Base-by-base conservation (phyloP, 2,113 vertebrate genomes). In the Xenopus laevis region DNA sequence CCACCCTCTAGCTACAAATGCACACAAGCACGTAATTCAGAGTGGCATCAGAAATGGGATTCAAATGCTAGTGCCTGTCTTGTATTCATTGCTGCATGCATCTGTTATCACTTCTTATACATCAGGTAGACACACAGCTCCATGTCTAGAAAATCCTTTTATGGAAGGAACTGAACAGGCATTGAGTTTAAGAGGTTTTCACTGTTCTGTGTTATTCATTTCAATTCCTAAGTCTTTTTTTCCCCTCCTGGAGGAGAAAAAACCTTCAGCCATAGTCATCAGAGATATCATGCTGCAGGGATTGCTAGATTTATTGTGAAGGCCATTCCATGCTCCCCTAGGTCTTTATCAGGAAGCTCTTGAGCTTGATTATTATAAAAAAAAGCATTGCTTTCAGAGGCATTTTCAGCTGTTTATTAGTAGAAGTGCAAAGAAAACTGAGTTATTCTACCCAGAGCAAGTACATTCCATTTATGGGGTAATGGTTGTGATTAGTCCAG, bases 111-210 rank as follows among this genome's bases (percentile, higher is more conserved):
- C 57, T 77, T 70, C 66, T 57, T 50, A 33, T 77, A 59, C 66
- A 77, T 77, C 74, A 64, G 74, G 59, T 59, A 27, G 30, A 33
- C 16, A 77, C 70, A 70, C 59, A 76, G 46, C 73, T 69, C 65
- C 65, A 30, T 76, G 73, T 55, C 67, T 77, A 57, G 74, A n/a
- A 77, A 70, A 77, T 77, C 74, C 74, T 76, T 77, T 77, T 70
- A 70, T 27, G 46, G 72, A 68, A 44, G 67, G 67, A 68, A 64
- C 50, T 44, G 73, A 69, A 69, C 66, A 76, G 73, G 33, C 74
- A 64, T 77, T 64, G 74, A 77, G 59, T 64, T 77, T 69, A 68
- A 75, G 58, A 68, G 72, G 72, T 75, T 75, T 75, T 75, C 46
- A 52, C 72, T 68, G 65, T 20, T 53, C 72, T 47, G 47, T 52